Percentiles rank a stretch among this genome's conserved stretches.
Conservation (phyloP, 2,888 invertebrate genomes). For the Mythimna vitellina region DNA sequence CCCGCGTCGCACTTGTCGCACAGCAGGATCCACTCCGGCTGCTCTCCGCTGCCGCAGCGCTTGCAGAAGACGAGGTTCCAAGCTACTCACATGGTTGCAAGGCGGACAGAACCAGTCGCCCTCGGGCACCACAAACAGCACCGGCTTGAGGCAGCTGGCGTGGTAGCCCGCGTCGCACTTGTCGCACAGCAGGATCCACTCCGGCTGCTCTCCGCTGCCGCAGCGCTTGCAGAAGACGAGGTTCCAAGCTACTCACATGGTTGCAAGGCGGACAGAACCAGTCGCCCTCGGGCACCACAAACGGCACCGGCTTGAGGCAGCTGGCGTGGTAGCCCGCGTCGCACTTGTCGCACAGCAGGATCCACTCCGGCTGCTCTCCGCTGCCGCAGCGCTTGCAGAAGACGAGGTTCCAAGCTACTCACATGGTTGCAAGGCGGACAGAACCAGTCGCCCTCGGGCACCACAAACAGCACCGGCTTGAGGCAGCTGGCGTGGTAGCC, state of each 20-base stretch:
- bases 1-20: conserved; percentile 99
- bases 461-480: conserved; percentile 96
- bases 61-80: conserved; percentile 93
- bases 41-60: conserved; percentile 97
- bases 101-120: conserved; percentile 99
- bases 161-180: conserved; percentile 99
- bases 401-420: conserved; percentile 88
- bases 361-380: conserved; percentile 99
- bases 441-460: conserved; percentile 99
- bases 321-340: conserved; percentile 99
- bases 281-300: conserved; percentile 98
- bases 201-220: conserved; percentile 97
- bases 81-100: conserved; percentile 97
- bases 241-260: conserved; percentile 93
- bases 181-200: conserved; percentile 99
- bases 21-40: conserved; percentile 99
- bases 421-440: conserved; percentile 99
- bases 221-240: conserved; percentile 96
- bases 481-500: conserved; percentile 99
- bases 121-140: conserved; percentile 98
- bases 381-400: conserved; percentile 97
- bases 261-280: conserved; percentile 99
- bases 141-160: conserved; percentile 98
- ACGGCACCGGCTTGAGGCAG: conserved; percentile 97
- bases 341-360: conserved; percentile 98